Percentiles rank a stretch among this genome's conserved stretches.
phyloP scores from a whole-genome alignment of 2,888 invertebrate species.

The Acanthosoma haemorrhoidale region DNA sequence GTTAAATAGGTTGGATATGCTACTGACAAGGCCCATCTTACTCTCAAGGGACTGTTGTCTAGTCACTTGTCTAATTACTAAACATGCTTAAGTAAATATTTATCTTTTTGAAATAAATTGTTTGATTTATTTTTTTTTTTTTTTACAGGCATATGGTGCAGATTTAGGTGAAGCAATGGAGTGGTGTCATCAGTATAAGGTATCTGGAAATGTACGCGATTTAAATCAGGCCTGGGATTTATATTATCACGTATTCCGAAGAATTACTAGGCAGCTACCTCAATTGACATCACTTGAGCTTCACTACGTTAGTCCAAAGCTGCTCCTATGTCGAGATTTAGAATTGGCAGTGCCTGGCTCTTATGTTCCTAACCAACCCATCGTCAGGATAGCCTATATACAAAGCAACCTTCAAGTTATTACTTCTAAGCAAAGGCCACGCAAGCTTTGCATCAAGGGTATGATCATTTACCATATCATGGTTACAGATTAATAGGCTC shows the following conservation, averaged over 20 bases:
- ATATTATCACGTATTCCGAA: conserved; percentile 96
- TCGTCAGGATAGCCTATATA: conserved; percentile 83
- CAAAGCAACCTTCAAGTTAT: conserved; percentile 92
- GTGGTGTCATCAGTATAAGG: conserved; percentile 87
- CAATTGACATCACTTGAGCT: conserved; percentile 83
- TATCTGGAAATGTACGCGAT: conserved; percentile 80
- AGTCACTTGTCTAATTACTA: no score
- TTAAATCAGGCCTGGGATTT: conserved; percentile 98
- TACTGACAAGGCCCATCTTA: no score
- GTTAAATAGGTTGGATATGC: no score
- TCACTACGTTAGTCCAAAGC: conserved; percentile 91
- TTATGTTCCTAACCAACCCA: conserved; percentile 85
- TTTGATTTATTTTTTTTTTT: background rate
- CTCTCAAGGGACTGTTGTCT: no score
- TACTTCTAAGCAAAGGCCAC: conserved; percentile 94
- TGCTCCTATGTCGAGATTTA: conserved; percentile 82
- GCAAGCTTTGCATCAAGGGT: conserved; percentile 84
- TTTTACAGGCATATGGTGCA: conserved; percentile 72
- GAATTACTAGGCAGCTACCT: conserved; percentile 91
- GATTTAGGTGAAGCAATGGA: conserved; percentile 92
- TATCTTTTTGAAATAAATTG: no score
- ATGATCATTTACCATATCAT: no score
- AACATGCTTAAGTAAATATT: no score
- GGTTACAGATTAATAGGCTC: no score
- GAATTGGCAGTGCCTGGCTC: conserved; percentile 97